Evolutionary conservation across 2,797 vertebrate genomes (phyloP), one percentile per base, ranked within the genome.

Genomic region (Diceros bicornis): DNA sequence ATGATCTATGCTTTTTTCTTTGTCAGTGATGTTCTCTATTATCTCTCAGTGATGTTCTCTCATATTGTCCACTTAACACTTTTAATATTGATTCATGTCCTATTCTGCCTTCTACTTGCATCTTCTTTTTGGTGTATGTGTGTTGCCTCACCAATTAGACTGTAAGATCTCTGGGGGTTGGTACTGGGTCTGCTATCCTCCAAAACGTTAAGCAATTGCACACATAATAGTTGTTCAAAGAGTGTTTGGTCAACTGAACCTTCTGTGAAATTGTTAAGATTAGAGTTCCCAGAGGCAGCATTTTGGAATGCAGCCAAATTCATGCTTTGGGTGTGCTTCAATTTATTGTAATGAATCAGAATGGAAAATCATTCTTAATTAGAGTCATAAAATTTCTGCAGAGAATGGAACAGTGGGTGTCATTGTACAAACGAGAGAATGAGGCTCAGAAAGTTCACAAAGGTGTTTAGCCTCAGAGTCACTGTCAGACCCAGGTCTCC

Each of bases 251-350:
- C 72, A 96, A 87, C 27, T 44, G 62, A 96, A 77, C 44, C 20
- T 50, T 91, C 32, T 86, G 32, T 21, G 71, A 96, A 79, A 68
- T 64, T 83, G 23, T 89, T 88, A 79, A 84, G 83, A 95, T 75
- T 57, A 81, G 61, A 68, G 71, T 91, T 93, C 59, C 77, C 59
- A 89, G 69, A 79, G 71, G 69, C 52, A 95, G 25, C 57, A 72
- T 89, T 97, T 98, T 89, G 74, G 74, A 95, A 89, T 84, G 57
- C 47, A 89, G 61, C 18, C 62, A 89, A 52, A 72, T 89, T 97
- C 68, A 61, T 64, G 9, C 57, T 57, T 86, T 66, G 47, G 7
- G 32, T 93, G 6, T 83, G 32, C 61, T 91, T 82, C 71, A 82
- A 29, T 83, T 96, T 32, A 81, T 94, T 89, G 88, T 25, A 61